Evolutionary conservation across 2,888 invertebrate species (phyloP).

Genomic region (Brachypalpus laphriformis): DNA sequence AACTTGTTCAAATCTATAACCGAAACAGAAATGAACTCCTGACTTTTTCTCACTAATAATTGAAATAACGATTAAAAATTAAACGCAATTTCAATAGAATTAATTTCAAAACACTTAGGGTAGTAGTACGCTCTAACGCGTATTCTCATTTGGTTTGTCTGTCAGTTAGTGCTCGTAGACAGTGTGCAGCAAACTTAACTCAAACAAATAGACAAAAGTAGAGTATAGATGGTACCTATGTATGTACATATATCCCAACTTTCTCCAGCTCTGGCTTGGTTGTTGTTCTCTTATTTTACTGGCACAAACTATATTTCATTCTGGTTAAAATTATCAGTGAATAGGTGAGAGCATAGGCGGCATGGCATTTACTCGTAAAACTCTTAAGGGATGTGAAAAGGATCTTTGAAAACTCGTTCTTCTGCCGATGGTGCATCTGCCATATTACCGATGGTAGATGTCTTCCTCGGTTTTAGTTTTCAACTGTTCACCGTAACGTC

Average conservation of each 20-base stretch:
- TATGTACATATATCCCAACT: constrained; percentile 20
- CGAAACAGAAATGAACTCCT: background rate
- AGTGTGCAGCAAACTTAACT: constrained; percentile 45
- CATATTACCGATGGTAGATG: constrained; percentile 26
- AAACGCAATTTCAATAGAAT: constrained; percentile 37
- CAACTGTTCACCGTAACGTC: constrained; percentile 25
- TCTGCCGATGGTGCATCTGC: constrained; percentile 38
- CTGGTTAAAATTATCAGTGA: constrained; percentile 57
- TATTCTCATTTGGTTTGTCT: constrained; percentile 12
- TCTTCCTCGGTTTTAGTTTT: constrained; percentile 25
- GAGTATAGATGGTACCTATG: background rate
- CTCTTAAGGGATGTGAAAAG: constrained; percentile 55
- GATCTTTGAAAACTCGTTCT: constrained; percentile 58
- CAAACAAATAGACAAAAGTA: constrained; percentile 62
- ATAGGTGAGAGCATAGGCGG: constrained; percentile 31
- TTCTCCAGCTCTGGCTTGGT: constrained; percentile 28
- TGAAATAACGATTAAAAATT: constrained; percentile 47
- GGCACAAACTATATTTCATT: constrained; percentile 64
- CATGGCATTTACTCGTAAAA: constrained; percentile 54
- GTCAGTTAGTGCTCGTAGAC: constrained; percentile 14
- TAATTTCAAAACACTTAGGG: constrained; percentile 38
- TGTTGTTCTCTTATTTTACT: constrained; percentile 25
- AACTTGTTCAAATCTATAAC: background rate
- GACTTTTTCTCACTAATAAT: constrained; percentile 21
- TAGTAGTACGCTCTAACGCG: background rate